Conservation (phyloP, 2,113 vertebrate species). For the Prunella himalayana region DNA sequence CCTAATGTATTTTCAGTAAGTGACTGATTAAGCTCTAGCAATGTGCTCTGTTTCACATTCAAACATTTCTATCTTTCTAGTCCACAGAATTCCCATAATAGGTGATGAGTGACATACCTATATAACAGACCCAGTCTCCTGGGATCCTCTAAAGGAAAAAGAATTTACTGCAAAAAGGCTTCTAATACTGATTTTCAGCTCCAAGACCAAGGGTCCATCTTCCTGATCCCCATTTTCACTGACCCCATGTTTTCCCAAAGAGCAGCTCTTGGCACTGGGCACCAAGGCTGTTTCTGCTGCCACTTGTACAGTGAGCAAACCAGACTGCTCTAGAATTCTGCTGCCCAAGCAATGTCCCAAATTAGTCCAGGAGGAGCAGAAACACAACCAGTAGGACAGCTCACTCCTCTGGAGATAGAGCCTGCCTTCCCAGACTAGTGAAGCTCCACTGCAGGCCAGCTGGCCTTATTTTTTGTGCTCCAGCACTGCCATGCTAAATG, state of each 20-base stretch:
- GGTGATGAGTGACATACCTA: not conserved
- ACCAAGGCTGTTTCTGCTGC: not conserved
- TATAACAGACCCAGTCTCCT: not conserved
- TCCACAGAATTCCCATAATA: not conserved
- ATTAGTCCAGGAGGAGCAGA: not conserved
- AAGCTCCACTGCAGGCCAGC: not conserved
- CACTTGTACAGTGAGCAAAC: not conserved
- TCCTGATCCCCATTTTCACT: not conserved
- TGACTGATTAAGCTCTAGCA: not conserved
- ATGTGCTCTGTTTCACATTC: not conserved
- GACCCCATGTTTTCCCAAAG: not conserved
- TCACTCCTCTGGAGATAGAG: not conserved
- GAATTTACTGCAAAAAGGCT: not conserved
- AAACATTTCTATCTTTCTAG: not conserved
- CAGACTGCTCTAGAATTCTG: not conserved
- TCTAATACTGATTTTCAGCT: not conserved
- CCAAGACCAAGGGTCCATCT: not conserved
- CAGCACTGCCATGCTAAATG: fast-evolving
- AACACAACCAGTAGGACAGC: not conserved
- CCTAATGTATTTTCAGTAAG: not conserved
- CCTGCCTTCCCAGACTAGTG: not conserved
- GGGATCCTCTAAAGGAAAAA: not conserved
- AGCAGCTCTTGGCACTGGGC: not conserved
- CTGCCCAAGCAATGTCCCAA: not conserved
- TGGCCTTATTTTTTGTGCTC: not conserved